Base-by-base conservation (phyloP, 92 coral and sea anemone species). In the Palythoa grandiflora region DNA sequence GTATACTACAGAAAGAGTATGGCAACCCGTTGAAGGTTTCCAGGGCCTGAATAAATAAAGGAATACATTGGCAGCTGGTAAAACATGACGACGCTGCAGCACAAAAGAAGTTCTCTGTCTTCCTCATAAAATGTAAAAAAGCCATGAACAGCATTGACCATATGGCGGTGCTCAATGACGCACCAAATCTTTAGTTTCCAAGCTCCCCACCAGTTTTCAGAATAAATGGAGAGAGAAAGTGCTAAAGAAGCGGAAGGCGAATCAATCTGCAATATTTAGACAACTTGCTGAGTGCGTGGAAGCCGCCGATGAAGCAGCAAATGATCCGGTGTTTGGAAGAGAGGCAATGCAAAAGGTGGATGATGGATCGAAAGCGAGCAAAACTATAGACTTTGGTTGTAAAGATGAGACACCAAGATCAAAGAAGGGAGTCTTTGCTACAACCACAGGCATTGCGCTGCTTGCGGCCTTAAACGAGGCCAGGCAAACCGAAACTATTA, bases 281-380 rank as follows among this genome's bases (percentile, higher is more conserved):
- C 78, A 89, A 14, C 76, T 92, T 6, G 79, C 52, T 20, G 78
- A 80, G 19, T 92, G 89, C 51, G 63, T 89, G 21, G 80, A 89
- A 60, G 80, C 85, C 8, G 90, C 90, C 28, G 79, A 92, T 19
- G 90, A 92, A 54, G 74, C 92, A 1, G 93, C 93, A 70, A 92
- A 92, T 47, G 94, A 87, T 71, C 95, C 95, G 8, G 48, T 53
- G 59, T 53, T 53, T 53, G 59, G 59, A 71, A 71, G 77, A 19
- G 77, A 72, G 19, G 77, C 77, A 73, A 73, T 73, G 77, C 77
- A 16, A 73, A 73, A 73, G 77, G 77, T 38, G 77, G 77, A 73
- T 14, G 77, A 73, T 73, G 53, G 77, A 73, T 73, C 77, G 77
- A 73, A 73, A 73, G 50, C 77, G 54, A 38, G 77, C 77, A 73